phyloP scores from a whole-genome alignment of 2,113 vertebrate genomes.

The Gracilinanus agilis region DNA sequence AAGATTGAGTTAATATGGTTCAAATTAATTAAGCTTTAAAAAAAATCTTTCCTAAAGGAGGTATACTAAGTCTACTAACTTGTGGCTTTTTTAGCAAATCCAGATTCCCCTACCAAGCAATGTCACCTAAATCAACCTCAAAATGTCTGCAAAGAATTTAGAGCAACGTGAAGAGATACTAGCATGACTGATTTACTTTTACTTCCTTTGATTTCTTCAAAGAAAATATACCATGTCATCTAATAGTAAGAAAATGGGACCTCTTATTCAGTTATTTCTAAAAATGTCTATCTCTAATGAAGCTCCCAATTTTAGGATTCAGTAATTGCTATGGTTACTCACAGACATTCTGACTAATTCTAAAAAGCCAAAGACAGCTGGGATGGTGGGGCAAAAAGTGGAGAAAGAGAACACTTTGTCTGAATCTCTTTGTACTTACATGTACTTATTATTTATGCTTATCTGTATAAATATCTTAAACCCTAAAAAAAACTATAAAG shows the following conservation, averaged over 20 bases:
- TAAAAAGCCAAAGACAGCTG: constrained; percentile 45
- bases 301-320: constrained; percentile 55
- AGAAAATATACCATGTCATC: constrained; percentile 44
- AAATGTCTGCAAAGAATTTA: neutral
- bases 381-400: constrained; percentile 44
- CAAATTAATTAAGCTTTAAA: constrained; percentile 30
- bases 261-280: constrained; percentile 20
- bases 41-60: constrained; percentile 28
- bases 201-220: constrained; percentile 40
- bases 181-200: constrained; percentile 28
- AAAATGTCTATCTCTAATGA: constrained; percentile 53
- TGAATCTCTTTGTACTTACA: constrained; percentile 28
- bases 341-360: constrained; percentile 71
- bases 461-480: neutral
- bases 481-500: neutral
- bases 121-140: constrained; percentile 23
- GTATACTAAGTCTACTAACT: neutral
- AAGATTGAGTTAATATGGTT: neutral
- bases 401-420: constrained; percentile 55
- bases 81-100: neutral
- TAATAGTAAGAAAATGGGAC: constrained; percentile 46
- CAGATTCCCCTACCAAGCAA: constrained; percentile 12
- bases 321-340: constrained; percentile 68
- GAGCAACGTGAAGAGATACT: constrained; percentile 17
- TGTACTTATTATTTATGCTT: neutral